phyloP scores from a whole-genome alignment of 2,113 vertebrate genomes.

The Empidonax alnorum region DNA sequence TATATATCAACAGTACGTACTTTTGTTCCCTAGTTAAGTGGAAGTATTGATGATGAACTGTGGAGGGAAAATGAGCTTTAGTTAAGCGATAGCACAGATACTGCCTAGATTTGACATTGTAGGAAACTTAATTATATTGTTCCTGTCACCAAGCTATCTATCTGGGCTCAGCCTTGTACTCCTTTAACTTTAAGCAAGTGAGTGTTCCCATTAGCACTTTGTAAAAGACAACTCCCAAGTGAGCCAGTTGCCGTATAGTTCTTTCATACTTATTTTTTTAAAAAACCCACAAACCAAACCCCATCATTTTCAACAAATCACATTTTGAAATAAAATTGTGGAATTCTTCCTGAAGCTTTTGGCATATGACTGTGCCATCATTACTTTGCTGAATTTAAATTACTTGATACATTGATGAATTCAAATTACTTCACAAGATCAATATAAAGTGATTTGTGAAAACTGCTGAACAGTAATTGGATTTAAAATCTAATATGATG shows the following conservation, averaged over 20 bases:
- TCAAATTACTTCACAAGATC: constrained; percentile 1
- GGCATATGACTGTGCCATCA: background rate
- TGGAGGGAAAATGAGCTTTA: background rate
- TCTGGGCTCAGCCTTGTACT: background rate
- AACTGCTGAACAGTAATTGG: background rate
- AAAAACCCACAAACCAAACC: background rate
- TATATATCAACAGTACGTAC: background rate
- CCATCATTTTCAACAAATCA: background rate
- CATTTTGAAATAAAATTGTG: background rate
- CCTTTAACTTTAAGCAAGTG: background rate
- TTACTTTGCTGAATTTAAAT: constrained; percentile 19
- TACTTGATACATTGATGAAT: background rate
- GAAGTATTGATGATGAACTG: background rate
- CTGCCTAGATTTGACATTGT: background rate
- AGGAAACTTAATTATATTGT: background rate
- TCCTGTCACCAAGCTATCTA: background rate
- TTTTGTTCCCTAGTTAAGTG: background rate
- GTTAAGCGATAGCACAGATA: background rate
- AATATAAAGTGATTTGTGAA: background rate
- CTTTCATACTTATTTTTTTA: background rate
- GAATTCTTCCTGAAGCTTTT: constrained; percentile 9
- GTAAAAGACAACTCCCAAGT: background rate
- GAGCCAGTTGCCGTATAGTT: background rate
- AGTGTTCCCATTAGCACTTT: background rate
- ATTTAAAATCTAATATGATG: background rate